These are phyloP conservation scores for Nomada lathburiana DNA, from an alignment of 2,888 invertebrate genomes.

Conservation along the genomic window DNA sequence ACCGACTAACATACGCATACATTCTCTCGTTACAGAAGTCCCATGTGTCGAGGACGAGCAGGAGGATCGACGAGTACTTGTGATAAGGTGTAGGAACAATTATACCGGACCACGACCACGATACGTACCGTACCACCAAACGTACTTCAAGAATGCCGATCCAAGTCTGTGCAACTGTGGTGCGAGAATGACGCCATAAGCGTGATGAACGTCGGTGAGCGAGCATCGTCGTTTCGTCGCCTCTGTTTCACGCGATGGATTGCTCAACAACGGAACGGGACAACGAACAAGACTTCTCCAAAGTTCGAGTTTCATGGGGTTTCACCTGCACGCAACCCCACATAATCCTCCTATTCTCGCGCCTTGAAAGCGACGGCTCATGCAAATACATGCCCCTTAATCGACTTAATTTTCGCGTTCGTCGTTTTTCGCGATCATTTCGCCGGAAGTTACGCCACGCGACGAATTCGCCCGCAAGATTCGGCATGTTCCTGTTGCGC, in stretches of 20 bases:
- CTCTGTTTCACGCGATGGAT: slow-evolving; percentile 15
- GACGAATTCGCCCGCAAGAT: not conserved
- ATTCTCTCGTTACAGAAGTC: slow-evolving; percentile 77
- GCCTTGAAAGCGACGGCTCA: not conserved
- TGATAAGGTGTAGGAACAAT: slow-evolving; percentile 82
- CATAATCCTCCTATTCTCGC: too few species aligned
- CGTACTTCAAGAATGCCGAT: slow-evolving; percentile 80
- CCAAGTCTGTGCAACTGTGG: slow-evolving; percentile 77
- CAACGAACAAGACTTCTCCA: not conserved
- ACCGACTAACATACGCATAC: too few species aligned
- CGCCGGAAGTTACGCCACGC: too few species aligned
- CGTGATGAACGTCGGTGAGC: slow-evolving; percentile 32
- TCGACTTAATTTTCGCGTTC: not conserved
- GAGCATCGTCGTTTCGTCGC: slow-evolving; percentile 37
- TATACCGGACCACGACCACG: slow-evolving; percentile 77
- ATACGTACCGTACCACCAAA: slow-evolving; percentile 54
- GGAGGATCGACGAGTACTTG: slow-evolving; percentile 79
- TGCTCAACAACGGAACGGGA: slow-evolving; percentile 19
- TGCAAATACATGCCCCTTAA: not conserved
- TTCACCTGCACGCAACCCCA: not conserved
- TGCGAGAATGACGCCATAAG: slow-evolving; percentile 47
- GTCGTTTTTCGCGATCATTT: not conserved
- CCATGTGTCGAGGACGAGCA: slow-evolving; percentile 74
- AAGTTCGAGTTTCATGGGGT: not conserved
- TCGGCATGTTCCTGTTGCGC: not conserved